Evolutionary conservation across 2,888 invertebrate genomes (phyloP), one percentile per base, ranked within the genome.

Genomic region (Linyphia triangularis): DNA sequence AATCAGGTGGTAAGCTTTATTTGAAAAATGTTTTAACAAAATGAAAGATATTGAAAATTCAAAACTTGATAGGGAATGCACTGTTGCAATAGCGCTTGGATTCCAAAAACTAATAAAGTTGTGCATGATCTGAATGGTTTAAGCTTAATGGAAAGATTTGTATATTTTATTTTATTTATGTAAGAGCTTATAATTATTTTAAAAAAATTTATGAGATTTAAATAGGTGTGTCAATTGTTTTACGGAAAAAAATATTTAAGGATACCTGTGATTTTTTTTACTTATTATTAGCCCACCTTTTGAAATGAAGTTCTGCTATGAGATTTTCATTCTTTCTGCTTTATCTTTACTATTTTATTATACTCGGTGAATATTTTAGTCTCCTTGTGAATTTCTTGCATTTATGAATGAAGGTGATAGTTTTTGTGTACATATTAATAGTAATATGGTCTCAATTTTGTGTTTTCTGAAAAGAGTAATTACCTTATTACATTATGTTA

Each of bases 181-280:
- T 24, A 63, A 63, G 77, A 77, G 77, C 61, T 77, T 77, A 77
- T 77, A 61, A 33, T 40, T 77, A 77, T 33, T 24, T 24, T 73
- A 73, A 77, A 77, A 24, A n/a, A 77, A 26, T 77, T 77, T 72
- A n/a, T 33, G 33, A 77, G 77, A 77, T 63, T 77, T 37, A 40
- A 77, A 2, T 33, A 33, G 30, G 33, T 61, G 24, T 77, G 9
- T 70, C 70, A 33, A 28, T 43, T 51, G 30, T 79, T 57, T 65
- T 79, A 67, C 22, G 33, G 67, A n/a, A 30, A 13, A 67, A 51
- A 51, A 69, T 79, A 69, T 79, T 43, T 81, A 59, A 69, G 24
- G 33, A 33, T 57, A 65, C 73, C 83, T 83, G 83, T 83, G 83
- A 83, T 83, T 51, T 83, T 33, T 83, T 83, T 83, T 73, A 83